Evolutionary conservation across 92 coral and sea anemone genomes (phyloP), one percentile per base, ranked within the genome.

Genomic region (Scolanthus callimorphus): DNA sequence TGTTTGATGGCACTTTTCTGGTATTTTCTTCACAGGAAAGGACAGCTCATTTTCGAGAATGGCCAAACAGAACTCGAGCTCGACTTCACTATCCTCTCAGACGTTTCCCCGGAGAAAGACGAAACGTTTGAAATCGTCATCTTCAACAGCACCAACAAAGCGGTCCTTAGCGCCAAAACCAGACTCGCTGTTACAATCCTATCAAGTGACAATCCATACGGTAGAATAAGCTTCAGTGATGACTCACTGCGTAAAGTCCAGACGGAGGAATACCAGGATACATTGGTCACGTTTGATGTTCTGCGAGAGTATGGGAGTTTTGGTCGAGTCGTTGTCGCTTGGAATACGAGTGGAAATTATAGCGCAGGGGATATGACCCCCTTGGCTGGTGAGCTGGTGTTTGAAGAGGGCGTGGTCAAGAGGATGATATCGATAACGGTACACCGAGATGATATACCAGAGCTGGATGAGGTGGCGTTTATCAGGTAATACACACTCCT

Each of bases 181-280:
- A 59, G 65, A 61, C 69, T 92, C 49, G 72, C 80, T 1, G 70
- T 92, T 39, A 84, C 88, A 12, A 84, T 92, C 38, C 56, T 92
- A 45, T 92, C 98, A 68, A 92, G 87, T 62, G 89, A 90, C 55
- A 90, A 88, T 55, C 91, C 98, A 1, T 85, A 88, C 61, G 98
- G 98, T 25, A 77, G 98, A 24, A 51, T 92, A 31, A 86, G 88
- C 44, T 92, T 92, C 48, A 79, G 82, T 11, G 20, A 56, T 1
- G 39, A 59, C 58, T 88, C 90, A 1, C 52, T 73, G 25, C 44
- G 23, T 37, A 65, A 53, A 49, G 67, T 84, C 15, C 82, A 73
- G 28, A 49, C 70, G 4, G 98, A 88, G 30, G 34, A 52, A 51
- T 38, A 50, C 1, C 73, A 49, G 23, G 81, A 92, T 45, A 53